Evolutionary conservation across 2,888 invertebrate species (phyloP), one percentile per base, ranked within the genome.

Genomic region (Ophion ellenae): DNA sequence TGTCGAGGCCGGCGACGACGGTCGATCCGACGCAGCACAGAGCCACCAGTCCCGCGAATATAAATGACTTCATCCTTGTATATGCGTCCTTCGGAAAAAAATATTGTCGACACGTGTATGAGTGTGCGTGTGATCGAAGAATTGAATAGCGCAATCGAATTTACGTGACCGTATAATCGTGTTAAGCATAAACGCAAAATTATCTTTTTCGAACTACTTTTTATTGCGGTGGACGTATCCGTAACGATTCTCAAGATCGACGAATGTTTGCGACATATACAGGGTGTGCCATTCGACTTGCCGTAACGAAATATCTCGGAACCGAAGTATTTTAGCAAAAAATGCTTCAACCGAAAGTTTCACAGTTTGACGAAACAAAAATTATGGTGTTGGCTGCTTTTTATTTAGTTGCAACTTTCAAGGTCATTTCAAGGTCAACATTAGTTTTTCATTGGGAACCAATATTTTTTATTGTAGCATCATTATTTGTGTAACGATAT

Each of bases 11-110:
- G 53, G 17, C 91, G 57, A 94, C 93, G n/a, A 93, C 90, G 36
- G 93, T 94, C 81, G 94, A 85, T 69, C 88, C 88, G 28, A 89
- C 84, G 82, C 89, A 88, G 64, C 93, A 94, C 94, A 89, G 84
- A 88, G 91, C 84, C 87, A 91, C 90, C 40, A 91, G 84, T 53
- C 88, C 83, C 85, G 89, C 87, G 3, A 89, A 85, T 66, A 92
- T 87, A 57, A 93, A 74, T 76, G 89, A 84, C 87, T 91, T 91
- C 92, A 91, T 91, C 40, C 89, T 91, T 88, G 76, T 36, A 81
- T 67, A 47, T 47, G 53, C 53, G 53, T 53, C 53, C 53, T 53
- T 53, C 53, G 53, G 53, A 4, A 53, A 53, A 53, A 2, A 53
- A 17, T 17, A 53, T 53, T 53, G 14, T 53, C 53, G 53, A 53